Evolutionary conservation across 2,888 invertebrate genomes (phyloP).

Genomic region (Hermodice carunculata): DNA sequence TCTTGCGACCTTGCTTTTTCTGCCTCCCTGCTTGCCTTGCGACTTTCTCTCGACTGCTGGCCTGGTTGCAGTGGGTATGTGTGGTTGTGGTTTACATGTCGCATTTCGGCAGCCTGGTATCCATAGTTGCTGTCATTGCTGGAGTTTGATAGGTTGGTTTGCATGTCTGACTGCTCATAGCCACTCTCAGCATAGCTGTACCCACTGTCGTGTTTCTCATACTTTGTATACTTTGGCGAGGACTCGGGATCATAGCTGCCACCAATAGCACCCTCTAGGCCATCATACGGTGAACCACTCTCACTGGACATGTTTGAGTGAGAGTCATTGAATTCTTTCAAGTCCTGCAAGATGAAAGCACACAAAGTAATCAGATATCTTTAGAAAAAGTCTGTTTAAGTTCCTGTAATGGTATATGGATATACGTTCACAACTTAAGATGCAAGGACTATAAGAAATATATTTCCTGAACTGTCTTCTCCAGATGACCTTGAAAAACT

Average conservation of each 20-base stretch:
- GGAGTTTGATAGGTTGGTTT: constrained; percentile 8
- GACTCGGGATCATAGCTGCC: constrained; percentile 49
- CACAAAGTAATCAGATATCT: background rate
- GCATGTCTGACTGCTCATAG: background rate
- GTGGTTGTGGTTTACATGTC: constrained; percentile 56
- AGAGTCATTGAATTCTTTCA: constrained; percentile 56
- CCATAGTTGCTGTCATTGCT: constrained; percentile 17
- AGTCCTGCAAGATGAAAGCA: constrained; percentile 47
- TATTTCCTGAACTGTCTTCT: too few species aligned
- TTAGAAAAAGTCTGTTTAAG: background rate
- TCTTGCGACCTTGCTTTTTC: too few species aligned
- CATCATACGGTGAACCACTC: constrained; percentile 52
- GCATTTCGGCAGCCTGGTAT: constrained; percentile 4
- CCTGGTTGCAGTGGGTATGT: constrained; percentile 64
- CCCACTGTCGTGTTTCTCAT: too few species aligned
- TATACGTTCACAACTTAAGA: background rate
- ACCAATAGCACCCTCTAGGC: constrained; percentile 65
- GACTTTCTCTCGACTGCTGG: constrained; percentile 52
- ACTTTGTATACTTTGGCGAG: constrained; percentile 10
- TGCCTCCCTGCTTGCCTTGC: too few species aligned
- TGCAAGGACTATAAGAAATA: too few species aligned
- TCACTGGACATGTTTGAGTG: constrained; percentile 37
- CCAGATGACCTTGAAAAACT: too few species aligned
- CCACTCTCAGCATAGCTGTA: background rate
- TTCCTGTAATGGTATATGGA: background rate